Conservation (phyloP, 2,888 invertebrate species). For the Diaperis boleti region DNA sequence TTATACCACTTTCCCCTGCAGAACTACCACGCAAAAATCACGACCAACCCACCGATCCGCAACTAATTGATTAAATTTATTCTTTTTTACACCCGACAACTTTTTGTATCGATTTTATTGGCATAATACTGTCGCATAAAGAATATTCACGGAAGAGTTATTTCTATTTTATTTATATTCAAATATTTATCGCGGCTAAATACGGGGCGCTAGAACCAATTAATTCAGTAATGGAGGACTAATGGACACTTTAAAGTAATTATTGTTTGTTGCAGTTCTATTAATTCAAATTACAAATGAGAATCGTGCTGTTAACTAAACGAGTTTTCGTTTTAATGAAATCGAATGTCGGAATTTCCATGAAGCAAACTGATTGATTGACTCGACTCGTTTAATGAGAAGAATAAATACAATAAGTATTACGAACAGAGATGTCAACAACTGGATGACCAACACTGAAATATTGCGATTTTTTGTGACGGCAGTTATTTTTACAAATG, state of each 20-base stretch:
- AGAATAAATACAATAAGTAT: background rate
- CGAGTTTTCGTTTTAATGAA: background rate
- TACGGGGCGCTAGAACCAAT: constrained; percentile 2
- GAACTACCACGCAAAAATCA: background rate
- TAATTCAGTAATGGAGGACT: constrained; percentile 5
- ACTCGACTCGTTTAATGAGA: background rate
- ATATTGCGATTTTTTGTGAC: no score
- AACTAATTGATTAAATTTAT: constrained; percentile 9
- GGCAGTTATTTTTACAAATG: no score
- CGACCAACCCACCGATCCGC: background rate
- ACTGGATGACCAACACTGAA: no score
- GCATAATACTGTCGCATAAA: constrained; percentile 11
- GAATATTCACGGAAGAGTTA: constrained; percentile 1
- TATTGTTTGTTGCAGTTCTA: constrained; percentile 6
- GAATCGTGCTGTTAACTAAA: background rate
- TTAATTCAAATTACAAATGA: constrained; percentile 13
- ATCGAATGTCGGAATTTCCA: background rate
- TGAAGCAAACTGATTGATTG: background rate
- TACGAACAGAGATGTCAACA: no score
- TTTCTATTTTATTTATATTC: constrained; percentile 6
- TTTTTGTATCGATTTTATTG: constrained; percentile 1
- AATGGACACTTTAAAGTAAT: constrained; percentile 5
- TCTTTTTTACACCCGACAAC: constrained; percentile 3
- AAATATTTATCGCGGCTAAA: background rate
- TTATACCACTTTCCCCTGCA: no score